Percentiles rank a stretch among this genome's conserved stretches.
These are phyloP conservation scores for Tychaedon coryphoeus DNA, from an alignment of 2,113 vertebrate species.

Conservation along the genomic window DNA sequence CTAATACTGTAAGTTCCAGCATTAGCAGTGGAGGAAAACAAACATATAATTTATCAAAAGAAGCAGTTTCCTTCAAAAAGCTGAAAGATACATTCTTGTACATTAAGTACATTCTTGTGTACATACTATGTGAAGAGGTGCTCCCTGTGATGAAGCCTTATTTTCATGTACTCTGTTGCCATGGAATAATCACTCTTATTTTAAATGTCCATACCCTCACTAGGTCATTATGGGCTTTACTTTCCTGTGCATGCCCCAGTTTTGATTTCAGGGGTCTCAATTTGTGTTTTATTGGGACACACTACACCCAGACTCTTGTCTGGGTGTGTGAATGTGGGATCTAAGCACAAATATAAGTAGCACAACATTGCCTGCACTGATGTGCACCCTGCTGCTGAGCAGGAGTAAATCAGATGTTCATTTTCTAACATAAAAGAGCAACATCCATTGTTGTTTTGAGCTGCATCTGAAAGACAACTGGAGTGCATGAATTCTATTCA, in stretches of 20 bases:
- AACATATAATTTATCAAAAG: constrained; percentile 64
- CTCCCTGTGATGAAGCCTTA: not conserved
- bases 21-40: constrained; percentile 36
- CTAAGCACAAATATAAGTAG: not conserved
- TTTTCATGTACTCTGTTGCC: not conserved
- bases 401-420: not conserved
- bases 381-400: not conserved
- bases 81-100: not conserved
- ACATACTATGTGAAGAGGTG: not conserved
- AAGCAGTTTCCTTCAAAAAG: constrained; percentile 38
- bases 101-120: not conserved
- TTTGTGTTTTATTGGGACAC: not conserved
- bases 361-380: not conserved
- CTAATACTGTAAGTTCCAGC: constrained; percentile 42
- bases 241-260: not conserved
- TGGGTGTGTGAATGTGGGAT: not conserved
- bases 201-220: constrained; percentile 19
- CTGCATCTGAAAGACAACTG: constrained; percentile 57
- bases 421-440: constrained; percentile 43
- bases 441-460: constrained; percentile 30
- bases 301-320: not conserved
- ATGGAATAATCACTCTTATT: constrained; percentile 39
- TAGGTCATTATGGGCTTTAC: not conserved
- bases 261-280: not conserved
- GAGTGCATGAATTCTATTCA: constrained; percentile 24